Conservation (phyloP, 64 coral and sea anemone species). For the Anthopleura sola region DNA sequence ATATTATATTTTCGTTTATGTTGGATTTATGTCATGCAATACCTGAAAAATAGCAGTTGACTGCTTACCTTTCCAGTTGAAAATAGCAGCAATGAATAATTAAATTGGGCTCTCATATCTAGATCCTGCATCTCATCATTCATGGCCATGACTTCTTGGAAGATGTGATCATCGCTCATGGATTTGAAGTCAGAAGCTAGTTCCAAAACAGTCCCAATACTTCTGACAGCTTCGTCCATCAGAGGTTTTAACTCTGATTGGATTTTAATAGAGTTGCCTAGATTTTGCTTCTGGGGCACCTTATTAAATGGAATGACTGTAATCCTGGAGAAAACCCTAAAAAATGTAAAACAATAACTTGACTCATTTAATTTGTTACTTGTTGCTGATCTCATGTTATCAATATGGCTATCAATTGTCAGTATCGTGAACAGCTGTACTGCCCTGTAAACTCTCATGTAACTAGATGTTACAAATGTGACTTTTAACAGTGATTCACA, state of each 20-base stretch:
- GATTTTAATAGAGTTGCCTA: conserved; percentile 30
- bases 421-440: no score
- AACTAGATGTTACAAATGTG: no score
- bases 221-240: background rate
- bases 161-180: conserved; percentile 5
- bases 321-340: conserved; percentile 32
- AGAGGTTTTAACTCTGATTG: conserved; percentile 35
- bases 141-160: conserved; percentile 19
- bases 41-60: no score
- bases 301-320: conserved; percentile 33
- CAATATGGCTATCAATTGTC: no score
- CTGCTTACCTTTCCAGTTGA: conserved; percentile 38
- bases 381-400: no score
- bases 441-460: no score
- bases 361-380: no score
- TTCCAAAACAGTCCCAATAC: conserved; percentile 24
- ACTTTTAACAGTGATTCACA: no score
- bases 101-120: conserved; percentile 39
- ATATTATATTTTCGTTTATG: no score
- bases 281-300: conserved; percentile 5
- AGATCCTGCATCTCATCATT: conserved; percentile 30
- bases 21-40: no score
- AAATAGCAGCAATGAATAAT: conserved; percentile 38
- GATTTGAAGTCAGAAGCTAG: background rate
- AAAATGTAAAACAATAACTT: no score